Conservation (phyloP, 2,797 vertebrate genomes). For the Brachyrhaphis roseni region DNA sequence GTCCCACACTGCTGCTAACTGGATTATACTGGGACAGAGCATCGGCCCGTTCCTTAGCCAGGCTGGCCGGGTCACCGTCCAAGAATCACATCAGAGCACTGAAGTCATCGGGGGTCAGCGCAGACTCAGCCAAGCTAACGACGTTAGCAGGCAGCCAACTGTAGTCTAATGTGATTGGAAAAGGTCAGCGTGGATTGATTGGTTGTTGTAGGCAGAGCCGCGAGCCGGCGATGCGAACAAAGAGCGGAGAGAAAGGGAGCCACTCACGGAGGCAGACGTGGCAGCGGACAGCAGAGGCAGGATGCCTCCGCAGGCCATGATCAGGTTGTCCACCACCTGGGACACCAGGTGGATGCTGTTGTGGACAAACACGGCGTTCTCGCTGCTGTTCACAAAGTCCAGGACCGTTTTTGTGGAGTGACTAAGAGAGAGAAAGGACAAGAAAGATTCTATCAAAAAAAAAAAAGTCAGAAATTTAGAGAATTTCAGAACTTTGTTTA, state of each 20-base stretch:
- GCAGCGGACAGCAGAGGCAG: slow-evolving; percentile 96
- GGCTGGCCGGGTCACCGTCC: slow-evolving; percentile 31
- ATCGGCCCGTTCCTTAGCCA: slow-evolving; percentile 26
- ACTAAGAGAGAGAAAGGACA: slow-evolving; percentile 70
- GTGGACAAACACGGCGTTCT: slow-evolving; percentile 97
- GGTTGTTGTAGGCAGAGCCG: slow-evolving; percentile 46
- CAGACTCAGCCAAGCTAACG: slow-evolving; percentile 70
- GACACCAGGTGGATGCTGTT: slow-evolving; percentile 98
- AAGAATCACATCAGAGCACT: slow-evolving; percentile 46
- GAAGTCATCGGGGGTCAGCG: slow-evolving; percentile 58
- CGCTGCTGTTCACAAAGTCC: slow-evolving; percentile 99
- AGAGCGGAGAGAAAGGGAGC: slow-evolving; percentile 1
- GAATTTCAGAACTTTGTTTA: no score
- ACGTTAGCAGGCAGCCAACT: slow-evolving; percentile 69
- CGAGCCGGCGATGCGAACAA: slow-evolving; percentile 12
- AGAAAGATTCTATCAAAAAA: neutral
- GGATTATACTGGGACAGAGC: slow-evolving; percentile 48
- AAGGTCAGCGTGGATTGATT: slow-evolving; percentile 78
- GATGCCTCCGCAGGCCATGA: slow-evolving; percentile 98
- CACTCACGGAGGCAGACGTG: slow-evolving; percentile 87
- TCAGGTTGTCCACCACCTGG: slow-evolving; percentile 98
- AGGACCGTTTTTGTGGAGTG: slow-evolving; percentile 97
- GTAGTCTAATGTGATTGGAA: slow-evolving; percentile 74
- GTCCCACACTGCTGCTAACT: slow-evolving; percentile 21
- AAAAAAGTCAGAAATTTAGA: no score